phyloP scores from a whole-genome alignment of 2,113 vertebrate genomes.

The Tringa solitaria region DNA sequence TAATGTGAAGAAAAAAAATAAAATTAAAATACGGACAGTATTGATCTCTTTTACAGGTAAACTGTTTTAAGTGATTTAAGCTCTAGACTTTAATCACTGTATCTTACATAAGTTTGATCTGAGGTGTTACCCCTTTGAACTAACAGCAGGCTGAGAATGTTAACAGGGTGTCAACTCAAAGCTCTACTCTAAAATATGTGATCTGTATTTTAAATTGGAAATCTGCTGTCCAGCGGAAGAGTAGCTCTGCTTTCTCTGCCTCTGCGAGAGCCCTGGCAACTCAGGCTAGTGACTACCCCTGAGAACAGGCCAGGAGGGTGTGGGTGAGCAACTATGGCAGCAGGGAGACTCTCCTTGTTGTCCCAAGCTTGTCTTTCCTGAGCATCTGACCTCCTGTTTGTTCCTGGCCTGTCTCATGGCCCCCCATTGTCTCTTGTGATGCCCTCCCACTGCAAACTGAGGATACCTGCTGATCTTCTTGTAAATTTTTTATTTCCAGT shows the following conservation, averaged over 20 bases:
- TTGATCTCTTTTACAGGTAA: not conserved
- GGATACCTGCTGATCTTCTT: not conserved
- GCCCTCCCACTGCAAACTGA: not conserved
- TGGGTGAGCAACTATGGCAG: accelerated
- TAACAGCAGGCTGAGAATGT: not conserved
- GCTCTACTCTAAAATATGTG: not conserved
- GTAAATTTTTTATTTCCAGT: not conserved
- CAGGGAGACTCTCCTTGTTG: not conserved
- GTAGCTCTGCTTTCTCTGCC: not conserved
- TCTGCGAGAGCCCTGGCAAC: not conserved
- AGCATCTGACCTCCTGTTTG: accelerated
- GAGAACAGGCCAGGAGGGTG: accelerated
- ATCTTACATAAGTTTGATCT: not conserved
- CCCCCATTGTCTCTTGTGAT: too few species aligned
- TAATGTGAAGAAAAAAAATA: not conserved
- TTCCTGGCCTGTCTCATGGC: not conserved
- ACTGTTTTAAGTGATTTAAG: not conserved
- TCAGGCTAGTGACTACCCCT: accelerated
- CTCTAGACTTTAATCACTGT: not conserved
- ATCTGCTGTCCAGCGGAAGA: not conserved
- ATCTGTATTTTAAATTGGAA: not conserved
- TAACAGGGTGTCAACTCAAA: not conserved
- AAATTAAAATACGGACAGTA: not conserved
- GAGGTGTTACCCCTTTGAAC: not conserved
- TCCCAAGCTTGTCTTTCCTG: not conserved